These are phyloP conservation scores for Chionis minor DNA, from an alignment of 2,113 vertebrate species.

Conservation along the genomic window DNA sequence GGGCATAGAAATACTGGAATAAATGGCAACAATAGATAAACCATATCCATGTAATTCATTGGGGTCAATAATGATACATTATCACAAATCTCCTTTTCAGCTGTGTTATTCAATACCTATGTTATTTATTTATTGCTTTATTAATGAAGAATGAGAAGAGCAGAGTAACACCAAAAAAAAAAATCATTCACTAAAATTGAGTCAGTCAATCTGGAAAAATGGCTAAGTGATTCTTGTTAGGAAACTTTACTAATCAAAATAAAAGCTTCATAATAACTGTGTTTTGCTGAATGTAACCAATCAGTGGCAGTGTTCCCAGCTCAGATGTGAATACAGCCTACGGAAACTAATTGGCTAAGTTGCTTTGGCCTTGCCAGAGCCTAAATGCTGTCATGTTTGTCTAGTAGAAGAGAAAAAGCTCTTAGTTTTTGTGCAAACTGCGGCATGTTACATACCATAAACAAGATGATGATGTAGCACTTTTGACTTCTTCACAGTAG, in stretches of 20 bases:
- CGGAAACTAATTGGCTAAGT: background rate
- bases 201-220: background rate
- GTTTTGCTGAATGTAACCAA: background rate
- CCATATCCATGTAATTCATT: background rate
- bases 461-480: background rate
- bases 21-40: background rate
- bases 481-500: rapidly evolving
- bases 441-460: background rate
- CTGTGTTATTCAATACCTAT: background rate
- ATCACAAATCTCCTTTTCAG: background rate
- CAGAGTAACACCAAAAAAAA: background rate
- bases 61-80: background rate
- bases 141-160: background rate
- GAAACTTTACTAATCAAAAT: conserved; percentile 13
- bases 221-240: background rate
- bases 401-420: background rate
- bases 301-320: background rate
- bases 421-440: background rate
- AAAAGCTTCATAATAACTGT: background rate
- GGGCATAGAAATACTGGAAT: background rate
- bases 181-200: background rate
- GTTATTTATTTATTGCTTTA: background rate
- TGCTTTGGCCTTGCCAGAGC: background rate
- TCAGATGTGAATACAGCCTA: background rate
- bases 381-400: background rate